Evolutionary conservation across 2,797 vertebrate genomes (phyloP), one percentile per base, ranked within the genome.

Genomic region (Nyctalus aviator): DNA sequence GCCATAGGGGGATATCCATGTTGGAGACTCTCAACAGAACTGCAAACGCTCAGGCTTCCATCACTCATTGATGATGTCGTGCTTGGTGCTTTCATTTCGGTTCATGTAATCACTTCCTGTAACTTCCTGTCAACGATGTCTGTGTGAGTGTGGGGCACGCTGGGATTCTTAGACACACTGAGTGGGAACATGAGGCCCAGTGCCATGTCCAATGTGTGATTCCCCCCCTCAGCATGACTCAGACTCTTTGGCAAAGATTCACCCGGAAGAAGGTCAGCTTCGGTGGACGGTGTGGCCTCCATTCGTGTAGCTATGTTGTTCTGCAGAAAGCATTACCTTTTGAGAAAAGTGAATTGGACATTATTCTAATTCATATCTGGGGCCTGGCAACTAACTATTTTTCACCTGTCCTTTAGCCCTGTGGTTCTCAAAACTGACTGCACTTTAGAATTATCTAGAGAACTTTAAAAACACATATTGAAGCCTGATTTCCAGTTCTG

Each of bases 341-440:
- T 84, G 32, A 86, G 64, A 86, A 91, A 57, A 92, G 21, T 32
- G n/a, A 82, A 46, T 93, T 71, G 48, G 57, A 76, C 76, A 86
- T 89, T 82, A 88, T 66, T 91, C 32, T 59, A 73, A 78, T 53
- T 90, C 55, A 23, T 17, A 17, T 76, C 77, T 66, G 73, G 41
- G 66, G 20, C 4, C 30, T 68, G 30, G 30, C 62, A 25, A 73
- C 21, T 71, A 25, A 73, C 21, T 71, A 76, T 77, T 90, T 83
- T 18, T 30, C 30, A 84, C 46, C 3, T 62, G 85, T 2, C 32
- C 37, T 73, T 92, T 69, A 62, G 23, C 30, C 66, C 21, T 73
- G 15, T 21, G 55, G 30, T 71, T 93, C 83, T 92, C 20, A 59
- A 77, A 85, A 90, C 78, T 7, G 21, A 53, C 44, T 76, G 6